A percentile compares a stretch with the other conserved stretches of the same genome.
Conservation (phyloP, 2,113 vertebrate genomes). For the Cochlearius cochlearius region DNA sequence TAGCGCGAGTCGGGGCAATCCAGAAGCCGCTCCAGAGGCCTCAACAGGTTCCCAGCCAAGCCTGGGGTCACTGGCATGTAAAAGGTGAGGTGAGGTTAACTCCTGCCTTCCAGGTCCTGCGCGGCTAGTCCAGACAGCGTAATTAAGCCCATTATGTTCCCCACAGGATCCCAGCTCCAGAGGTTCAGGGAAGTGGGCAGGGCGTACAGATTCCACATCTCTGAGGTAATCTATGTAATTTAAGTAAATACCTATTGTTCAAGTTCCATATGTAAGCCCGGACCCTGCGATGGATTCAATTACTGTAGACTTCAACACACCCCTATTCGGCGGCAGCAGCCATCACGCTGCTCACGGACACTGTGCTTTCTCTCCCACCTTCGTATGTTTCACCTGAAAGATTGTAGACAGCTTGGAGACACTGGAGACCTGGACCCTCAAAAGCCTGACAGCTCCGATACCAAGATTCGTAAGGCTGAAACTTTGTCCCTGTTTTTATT, state of each 20-base stretch:
- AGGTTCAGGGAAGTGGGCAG: constrained; percentile 47
- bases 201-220: constrained; percentile 38
- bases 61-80: constrained; percentile 27
- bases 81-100: constrained; percentile 62
- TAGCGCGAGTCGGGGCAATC: not conserved
- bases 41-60: not conserved
- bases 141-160: constrained; percentile 65
- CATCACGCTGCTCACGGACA: rapidly evolving
- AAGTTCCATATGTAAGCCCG: not conserved
- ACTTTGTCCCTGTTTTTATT: not conserved
- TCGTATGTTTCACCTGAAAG: not conserved
- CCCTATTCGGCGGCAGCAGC: not conserved
- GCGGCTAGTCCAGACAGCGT: constrained; percentile 39
- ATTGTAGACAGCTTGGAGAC: not conserved
- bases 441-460: not conserved
- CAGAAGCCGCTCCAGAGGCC: not conserved
- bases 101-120: constrained; percentile 53
- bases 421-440: not conserved
- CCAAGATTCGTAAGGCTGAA: not conserved
- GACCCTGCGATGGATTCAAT: not conserved
- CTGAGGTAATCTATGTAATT: constrained; percentile 54
- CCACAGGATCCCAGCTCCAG: constrained; percentile 45
- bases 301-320: not conserved
- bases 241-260: constrained; percentile 50
- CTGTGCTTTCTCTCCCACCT: not conserved